These are phyloP conservation scores for Sebastes oblongus DNA, from an alignment of 2,797 vertebrate genomes.

Conservation along the genomic window DNA sequence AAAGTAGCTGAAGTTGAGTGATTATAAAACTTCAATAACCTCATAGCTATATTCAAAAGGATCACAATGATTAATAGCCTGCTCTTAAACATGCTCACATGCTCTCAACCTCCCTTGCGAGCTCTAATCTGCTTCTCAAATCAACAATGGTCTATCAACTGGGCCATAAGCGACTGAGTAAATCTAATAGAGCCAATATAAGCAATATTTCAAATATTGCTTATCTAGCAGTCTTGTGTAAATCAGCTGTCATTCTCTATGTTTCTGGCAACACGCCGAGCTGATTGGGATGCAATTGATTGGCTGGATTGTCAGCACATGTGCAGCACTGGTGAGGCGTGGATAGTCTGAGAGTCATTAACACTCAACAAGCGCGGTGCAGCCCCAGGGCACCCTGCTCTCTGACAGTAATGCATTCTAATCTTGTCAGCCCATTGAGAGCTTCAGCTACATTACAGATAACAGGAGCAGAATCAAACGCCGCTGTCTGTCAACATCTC, in stretches of 20 bases:
- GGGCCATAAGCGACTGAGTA: background rate
- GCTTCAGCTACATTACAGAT: slow-evolving; percentile 80
- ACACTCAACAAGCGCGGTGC: slow-evolving; percentile 69
- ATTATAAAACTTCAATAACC: background rate
- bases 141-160: slow-evolving; percentile 5
- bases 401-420: slow-evolving; percentile 83
- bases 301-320: slow-evolving; percentile 69
- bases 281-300: slow-evolving; percentile 73
- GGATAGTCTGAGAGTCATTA: slow-evolving; percentile 78
- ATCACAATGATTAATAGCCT: slow-evolving; percentile 2
- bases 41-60: background rate
- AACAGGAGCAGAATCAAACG: slow-evolving; percentile 78
- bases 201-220: slow-evolving; percentile 27
- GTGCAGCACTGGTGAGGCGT: slow-evolving; percentile 55
- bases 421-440: slow-evolving; percentile 81
- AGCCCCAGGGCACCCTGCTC: slow-evolving; percentile 74
- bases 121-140: slow-evolving; percentile 11
- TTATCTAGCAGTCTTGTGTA: slow-evolving; percentile 42
- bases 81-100: background rate
- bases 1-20: background rate
- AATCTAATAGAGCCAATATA: slow-evolving; percentile 35
- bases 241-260: slow-evolving; percentile 41
- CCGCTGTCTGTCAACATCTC: slow-evolving; percentile 77
- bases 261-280: slow-evolving; percentile 26
- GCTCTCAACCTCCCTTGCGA: background rate